Conservation (phyloP, 2,113 vertebrate species). For the Nesospiza acunhae region DNA sequence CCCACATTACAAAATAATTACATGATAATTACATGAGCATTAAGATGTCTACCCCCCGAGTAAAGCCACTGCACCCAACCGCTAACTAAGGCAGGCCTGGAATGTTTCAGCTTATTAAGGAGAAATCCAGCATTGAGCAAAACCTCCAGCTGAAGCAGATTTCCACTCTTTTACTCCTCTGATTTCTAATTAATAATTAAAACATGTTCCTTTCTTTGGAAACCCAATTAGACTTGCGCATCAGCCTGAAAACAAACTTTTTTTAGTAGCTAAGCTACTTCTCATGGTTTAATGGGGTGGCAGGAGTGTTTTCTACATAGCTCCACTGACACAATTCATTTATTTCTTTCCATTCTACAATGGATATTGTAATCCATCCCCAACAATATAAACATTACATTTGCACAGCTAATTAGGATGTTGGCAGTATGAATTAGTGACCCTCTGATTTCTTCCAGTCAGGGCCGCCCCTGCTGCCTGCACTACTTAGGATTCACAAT, state of each 20-base stretch:
- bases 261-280: slow-evolving; percentile 63
- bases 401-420: slow-evolving; percentile 66
- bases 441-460: slow-evolving; percentile 51
- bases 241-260: slow-evolving; percentile 68
- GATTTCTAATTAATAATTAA: slow-evolving; percentile 75
- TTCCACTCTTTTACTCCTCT: slow-evolving; percentile 56
- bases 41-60: slow-evolving; percentile 70
- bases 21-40: slow-evolving; percentile 64
- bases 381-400: slow-evolving; percentile 58
- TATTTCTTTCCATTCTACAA: slow-evolving; percentile 46
- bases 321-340: slow-evolving; percentile 56
- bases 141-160: slow-evolving; percentile 66
- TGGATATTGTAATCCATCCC: slow-evolving; percentile 52
- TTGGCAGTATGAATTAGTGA: slow-evolving; percentile 59
- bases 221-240: slow-evolving; percentile 64
- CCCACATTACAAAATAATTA: slow-evolving; percentile 71
- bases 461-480: slow-evolving; percentile 38
- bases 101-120: slow-evolving; percentile 66
- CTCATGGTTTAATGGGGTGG: slow-evolving; percentile 53
- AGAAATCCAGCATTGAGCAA: slow-evolving; percentile 69
- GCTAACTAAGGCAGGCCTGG: slow-evolving; percentile 58
- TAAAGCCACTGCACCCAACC: slow-evolving; percentile 49
- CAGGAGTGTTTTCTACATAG: slow-evolving; percentile 36
- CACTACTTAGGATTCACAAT: slow-evolving; percentile 29
- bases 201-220: slow-evolving; percentile 65